Evolutionary conservation across 2,888 invertebrate genomes (phyloP).

Genomic region (Cephus nigrinus): DNA sequence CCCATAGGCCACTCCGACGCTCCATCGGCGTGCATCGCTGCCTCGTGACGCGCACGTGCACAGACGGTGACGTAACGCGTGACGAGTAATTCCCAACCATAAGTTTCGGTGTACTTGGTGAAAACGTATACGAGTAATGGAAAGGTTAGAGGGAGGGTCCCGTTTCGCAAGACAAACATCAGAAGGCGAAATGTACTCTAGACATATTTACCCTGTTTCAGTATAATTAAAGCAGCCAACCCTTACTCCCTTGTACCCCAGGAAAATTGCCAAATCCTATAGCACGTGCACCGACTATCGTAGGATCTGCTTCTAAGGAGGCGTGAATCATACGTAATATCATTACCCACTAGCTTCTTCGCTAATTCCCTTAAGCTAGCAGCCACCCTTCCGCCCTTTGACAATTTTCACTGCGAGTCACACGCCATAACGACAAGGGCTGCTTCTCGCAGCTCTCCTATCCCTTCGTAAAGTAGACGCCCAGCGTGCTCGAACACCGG

Average conservation of each 20-base stretch:
- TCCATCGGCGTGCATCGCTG: not conserved
- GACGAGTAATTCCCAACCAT: not conserved
- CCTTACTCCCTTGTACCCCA: not conserved
- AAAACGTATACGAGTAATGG: not conserved
- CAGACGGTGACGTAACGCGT: not conserved
- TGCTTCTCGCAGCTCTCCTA: not conserved
- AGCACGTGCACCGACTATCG: not conserved
- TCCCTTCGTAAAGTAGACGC: not conserved
- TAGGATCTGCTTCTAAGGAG: not conserved
- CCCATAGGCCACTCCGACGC: not conserved
- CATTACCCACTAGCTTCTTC: not conserved
- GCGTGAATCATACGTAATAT: not conserved
- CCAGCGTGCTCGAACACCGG: not conserved
- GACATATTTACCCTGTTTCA: conserved; percentile 3
- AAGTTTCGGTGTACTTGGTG: not conserved
- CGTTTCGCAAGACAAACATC: conserved; percentile 3
- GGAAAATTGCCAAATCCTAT: not conserved
- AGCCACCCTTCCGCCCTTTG: not conserved
- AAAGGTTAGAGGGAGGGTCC: not conserved
- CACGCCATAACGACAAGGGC: not conserved
- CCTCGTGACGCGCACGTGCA: not conserved
- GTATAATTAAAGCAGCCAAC: conserved; percentile 4
- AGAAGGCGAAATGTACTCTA: not conserved
- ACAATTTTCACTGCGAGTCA: not conserved
- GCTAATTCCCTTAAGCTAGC: not conserved